Evolutionary conservation across 2,797 vertebrate species (phyloP), one percentile per base, ranked within the genome.

Genomic region (Pipistrellus pygmaeus): DNA sequence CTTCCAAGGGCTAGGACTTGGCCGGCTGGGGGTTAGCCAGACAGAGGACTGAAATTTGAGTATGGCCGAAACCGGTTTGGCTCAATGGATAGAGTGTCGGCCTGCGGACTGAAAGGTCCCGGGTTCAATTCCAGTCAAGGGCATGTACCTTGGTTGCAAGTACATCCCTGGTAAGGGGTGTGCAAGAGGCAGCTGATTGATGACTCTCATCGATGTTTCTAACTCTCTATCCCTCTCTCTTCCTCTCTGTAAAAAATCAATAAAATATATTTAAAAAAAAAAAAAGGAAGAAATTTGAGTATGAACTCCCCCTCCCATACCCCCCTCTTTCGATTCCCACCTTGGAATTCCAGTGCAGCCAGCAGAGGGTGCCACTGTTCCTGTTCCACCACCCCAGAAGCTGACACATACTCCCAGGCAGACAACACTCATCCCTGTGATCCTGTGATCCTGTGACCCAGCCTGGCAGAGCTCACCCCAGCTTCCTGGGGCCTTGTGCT

Each of bases 281-380:
- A 38, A 38, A 38, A 38, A 38, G 38, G 38, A 41, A 41, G 48
- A 57, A 68, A 60, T 91, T 83, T 57, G 44, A 75, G 27, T 48
- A 55, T 32, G 85, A 72, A 41, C 21, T 4, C 10, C 32, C 4
- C 5, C 30, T 32, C 21, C 30, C 44, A 17, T 32, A 27, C 44
- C 44, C 48, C 64, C 51, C 32, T 72, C 32, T 72, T 80, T n/a
- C 6, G 25, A 66, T 35, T 89, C 86, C 30, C 21, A 80, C 12
- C 20, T 62, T 91, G 78, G 30, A 73, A 91, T 78, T 93, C 72
- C 51, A 87, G 20, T 44, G 35, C 15, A 53, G 73, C 87, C 95
- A 85, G 93, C 38, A 95, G 89, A 86, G 85, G 84, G 87, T 3
- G 1, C 91, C 60, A 73, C 57, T 17, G 60, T 30, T 46, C 57